Percentiles rank a stretch among this genome's conserved stretches.
These are phyloP conservation scores for Elaphurus davidianus DNA, from an alignment of 2,113 vertebrate species.

Conservation along the genomic window DNA sequence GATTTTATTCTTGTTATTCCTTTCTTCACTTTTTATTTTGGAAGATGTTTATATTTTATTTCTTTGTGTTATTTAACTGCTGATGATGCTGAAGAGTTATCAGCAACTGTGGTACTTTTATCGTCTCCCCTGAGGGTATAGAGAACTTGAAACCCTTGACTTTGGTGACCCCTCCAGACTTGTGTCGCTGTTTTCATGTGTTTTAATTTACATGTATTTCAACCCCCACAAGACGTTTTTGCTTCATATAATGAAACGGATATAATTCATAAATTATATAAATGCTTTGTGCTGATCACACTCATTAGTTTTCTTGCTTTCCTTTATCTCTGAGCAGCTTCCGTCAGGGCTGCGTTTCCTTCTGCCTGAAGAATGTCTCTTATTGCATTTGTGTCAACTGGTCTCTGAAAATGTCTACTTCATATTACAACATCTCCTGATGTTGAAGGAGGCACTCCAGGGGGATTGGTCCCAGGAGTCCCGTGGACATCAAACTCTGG, in stretches of 20 bases:
- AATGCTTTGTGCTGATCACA: fast-evolving
- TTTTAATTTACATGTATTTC: not conserved
- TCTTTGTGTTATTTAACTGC: not conserved
- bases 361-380: not conserved
- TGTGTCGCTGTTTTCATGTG: no score
- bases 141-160: not conserved
- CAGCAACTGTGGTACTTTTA: not conserved
- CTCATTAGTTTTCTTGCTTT: not conserved
- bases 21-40: not conserved
- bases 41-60: fast-evolving
- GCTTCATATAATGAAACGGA: not conserved
- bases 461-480: not conserved
- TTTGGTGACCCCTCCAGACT: not conserved
- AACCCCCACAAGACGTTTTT: not conserved
- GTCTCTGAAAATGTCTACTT: not conserved
- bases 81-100: not conserved
- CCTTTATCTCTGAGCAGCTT: not conserved
- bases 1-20: not conserved
- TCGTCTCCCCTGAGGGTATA: not conserved
- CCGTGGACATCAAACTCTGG: not conserved
- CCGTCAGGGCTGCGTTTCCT: not conserved
- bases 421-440: not conserved
- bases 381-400: not conserved
- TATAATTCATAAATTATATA: no score
- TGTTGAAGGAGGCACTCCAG: not conserved